Evolutionary conservation across 64 coral and sea anemone genomes (phyloP), one percentile per base, ranked within the genome.

Genomic region (Hydrozoanthus tunicans): DNA sequence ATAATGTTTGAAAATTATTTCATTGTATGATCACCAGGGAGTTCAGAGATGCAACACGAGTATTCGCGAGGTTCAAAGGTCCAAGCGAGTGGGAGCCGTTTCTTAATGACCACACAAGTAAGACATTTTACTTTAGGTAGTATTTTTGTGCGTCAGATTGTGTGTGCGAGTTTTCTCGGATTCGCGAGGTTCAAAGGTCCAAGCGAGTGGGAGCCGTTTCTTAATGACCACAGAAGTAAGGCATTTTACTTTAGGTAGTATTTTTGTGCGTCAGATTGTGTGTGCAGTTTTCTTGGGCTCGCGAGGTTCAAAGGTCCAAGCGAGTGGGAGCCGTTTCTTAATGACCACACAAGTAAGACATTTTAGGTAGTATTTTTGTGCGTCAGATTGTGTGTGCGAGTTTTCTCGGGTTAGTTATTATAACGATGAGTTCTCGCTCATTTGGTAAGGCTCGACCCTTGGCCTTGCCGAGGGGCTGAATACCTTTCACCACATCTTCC

Each of bases 261-360:
- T 1, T 51, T 56, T 52, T 79, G 0, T 51, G 5, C 5, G 57
- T 77, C 24, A 54, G 7, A 13, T 68, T 15, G n/a, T 68, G 13
- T 13, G 12, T 68, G 4, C 13, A 3, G 25, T 0, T 27, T 70
- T 70, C 25, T n/a, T 7, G 14, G 3, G 6, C 20, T 98, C 89
- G 93, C 93, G 53, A 90, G 96, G 79, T 95, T 98, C 62, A 95
- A 93, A 61, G 58, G 81, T 8, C 80, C 90, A 13, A 79, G 77
- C 15, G 94, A 98, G n/a, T 98, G 96, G 96, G 96, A 98, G 20
- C 70, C 90, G 24, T 98, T 98, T 67, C 66, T 95, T 63, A 98
- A 98, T 83, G 81, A 91, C 53, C 96, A 98, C 51, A 83, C 91
- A 75, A 77, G 96, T 98, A 91, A 86, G 32, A 43, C 32, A 13